A percentile compares a stretch with the other conserved stretches of the same genome.
phyloP scores from a whole-genome alignment of 2,888 invertebrate species.

The Apodemia mormo region DNA sequence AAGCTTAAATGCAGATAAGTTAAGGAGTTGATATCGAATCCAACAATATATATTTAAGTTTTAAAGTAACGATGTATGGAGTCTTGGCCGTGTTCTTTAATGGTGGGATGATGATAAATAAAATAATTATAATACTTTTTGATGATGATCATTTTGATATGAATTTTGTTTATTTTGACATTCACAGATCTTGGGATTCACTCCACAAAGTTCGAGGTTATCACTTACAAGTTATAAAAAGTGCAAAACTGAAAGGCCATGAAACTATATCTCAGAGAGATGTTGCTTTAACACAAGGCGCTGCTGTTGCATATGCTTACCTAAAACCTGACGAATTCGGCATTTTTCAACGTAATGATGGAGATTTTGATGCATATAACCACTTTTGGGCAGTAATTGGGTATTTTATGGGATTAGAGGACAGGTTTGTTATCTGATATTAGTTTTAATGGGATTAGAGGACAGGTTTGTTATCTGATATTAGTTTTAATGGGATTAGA shows the following conservation, averaged over 20 bases:
- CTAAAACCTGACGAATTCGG: background rate
- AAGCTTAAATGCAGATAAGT: too few species aligned
- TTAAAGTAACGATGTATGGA: too few species aligned
- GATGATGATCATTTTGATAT: too few species aligned
- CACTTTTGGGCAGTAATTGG: conserved; percentile 7
- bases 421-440: background rate
- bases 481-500: background rate
- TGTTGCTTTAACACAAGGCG: background rate
- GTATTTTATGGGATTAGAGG: background rate
- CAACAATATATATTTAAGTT: too few species aligned
- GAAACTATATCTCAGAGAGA: background rate
- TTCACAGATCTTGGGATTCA: background rate
- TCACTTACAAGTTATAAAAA: background rate
- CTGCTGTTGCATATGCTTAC: background rate
- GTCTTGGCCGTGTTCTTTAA: too few species aligned
- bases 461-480: too few species aligned
- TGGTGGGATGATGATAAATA: too few species aligned
- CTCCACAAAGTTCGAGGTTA: background rate
- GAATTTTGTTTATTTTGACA: background rate
- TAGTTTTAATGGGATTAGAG: too few species aligned
- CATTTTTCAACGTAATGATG: background rate
- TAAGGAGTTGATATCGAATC: too few species aligned
- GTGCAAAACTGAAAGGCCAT: background rate
- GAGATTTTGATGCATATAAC: background rate
- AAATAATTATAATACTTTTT: too few species aligned